phyloP scores from a whole-genome alignment of 1,140 invertebrate genomes.

The Battus philenor region DNA sequence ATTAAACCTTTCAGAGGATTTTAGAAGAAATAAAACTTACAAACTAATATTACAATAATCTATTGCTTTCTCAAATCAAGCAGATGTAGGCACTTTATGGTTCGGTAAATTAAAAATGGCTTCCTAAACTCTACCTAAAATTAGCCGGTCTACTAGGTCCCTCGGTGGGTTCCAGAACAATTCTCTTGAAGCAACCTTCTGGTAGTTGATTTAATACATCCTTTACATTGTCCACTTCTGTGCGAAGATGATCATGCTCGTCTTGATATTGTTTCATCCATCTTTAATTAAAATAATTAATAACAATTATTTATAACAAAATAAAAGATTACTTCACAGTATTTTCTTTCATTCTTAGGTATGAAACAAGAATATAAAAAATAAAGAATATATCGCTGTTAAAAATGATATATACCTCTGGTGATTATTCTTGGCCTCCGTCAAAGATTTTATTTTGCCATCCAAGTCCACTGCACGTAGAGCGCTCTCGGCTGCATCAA shows the following conservation, averaged over 20 bases:
- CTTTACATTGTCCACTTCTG: slow-evolving; percentile 91
- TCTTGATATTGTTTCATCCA: slow-evolving; percentile 89
- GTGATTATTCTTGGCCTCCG: slow-evolving; percentile 84
- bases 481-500: slow-evolving; percentile 84
- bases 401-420: slow-evolving; percentile 52
- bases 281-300: slow-evolving; percentile 48
- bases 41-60: slow-evolving; percentile 1
- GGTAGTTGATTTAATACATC: slow-evolving; percentile 90
- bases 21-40: neutral
- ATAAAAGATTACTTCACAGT: no score
- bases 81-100: slow-evolving; percentile 1
- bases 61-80: neutral
- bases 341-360: no score
- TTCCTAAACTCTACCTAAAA: slow-evolving; percentile 28
- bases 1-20: neutral
- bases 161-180: slow-evolving; percentile 78
- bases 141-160: slow-evolving; percentile 36
- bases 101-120: slow-evolving; percentile 4
- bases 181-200: slow-evolving; percentile 86
- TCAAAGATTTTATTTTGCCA: slow-evolving; percentile 82
- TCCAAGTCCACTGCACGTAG: slow-evolving; percentile 86
- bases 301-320: neutral
- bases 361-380: no score
- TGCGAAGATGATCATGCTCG: slow-evolving; percentile 83
- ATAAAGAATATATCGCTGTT: no score